Evolutionary conservation across 2,113 vertebrate species (phyloP), one percentile per base, ranked within the genome.

Genomic region (Ameiurus melas): DNA sequence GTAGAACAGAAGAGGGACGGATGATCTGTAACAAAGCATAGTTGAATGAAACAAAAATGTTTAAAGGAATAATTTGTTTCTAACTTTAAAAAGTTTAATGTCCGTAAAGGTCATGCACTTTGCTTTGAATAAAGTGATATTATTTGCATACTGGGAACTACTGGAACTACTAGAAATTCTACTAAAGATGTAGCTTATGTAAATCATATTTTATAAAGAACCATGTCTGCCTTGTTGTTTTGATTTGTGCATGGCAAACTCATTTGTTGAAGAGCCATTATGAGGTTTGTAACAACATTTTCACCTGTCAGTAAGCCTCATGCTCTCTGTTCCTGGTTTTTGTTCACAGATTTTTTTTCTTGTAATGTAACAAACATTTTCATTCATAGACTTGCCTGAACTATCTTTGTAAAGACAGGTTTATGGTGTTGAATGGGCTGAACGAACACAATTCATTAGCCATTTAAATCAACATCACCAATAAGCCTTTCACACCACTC

Each of bases 381-480:
- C 86, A 88, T 84, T 88, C 79, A 66, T 51, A 68, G 78, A 78
- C 53, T 68, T 85, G 88, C 88, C 89, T 87, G 82, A 86, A 62
- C 80, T 84, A 85, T 91, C 71, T 84, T 71, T 82, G 64, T 39
- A 20, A 78, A 87, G 86, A 87, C 86, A 88, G 36, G 68, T 25
- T 60, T 62, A 58, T 82, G 73, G 88, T 91, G 84, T 80, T 66
- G 78, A 86, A 78, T 70, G 53, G 89, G 33, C 60, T 87, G 70
- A 83, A 83, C 57, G 77, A 78, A 53, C 82, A 90, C 82, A 88
- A 90, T 92, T 87, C 84, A 87, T 87, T 53, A 89, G 88, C 78
- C 77, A 89, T 90, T 91, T 91, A 91, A 91, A 91, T 90, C 87
- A 89, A 43, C 90, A 87, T 75, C 80, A 90, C 79, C 82, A 85